These are phyloP conservation scores for Scolopax mira DNA, from an alignment of 2,113 vertebrate genomes.

Conservation along the genomic window DNA sequence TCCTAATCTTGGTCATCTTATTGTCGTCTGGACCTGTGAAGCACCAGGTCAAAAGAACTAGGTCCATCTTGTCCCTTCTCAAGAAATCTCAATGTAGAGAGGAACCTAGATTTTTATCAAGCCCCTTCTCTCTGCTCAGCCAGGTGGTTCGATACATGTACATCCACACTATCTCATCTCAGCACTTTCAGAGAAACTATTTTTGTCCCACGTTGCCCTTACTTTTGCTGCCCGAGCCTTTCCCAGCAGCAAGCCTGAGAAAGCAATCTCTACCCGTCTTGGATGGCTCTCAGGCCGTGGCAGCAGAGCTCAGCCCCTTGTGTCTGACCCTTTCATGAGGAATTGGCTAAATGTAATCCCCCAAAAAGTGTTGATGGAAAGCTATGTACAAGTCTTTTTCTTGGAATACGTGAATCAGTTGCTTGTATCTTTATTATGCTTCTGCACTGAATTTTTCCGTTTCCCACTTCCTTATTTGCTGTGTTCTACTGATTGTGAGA, in stretches of 20 bases:
- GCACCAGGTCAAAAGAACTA: background rate
- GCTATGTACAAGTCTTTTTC: background rate
- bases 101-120: background rate
- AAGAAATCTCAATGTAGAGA: background rate
- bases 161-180: background rate
- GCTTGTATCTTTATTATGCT: background rate
- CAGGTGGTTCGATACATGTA: background rate
- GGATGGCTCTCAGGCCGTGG: background rate
- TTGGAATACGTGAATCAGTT: background rate
- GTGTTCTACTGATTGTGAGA: background rate
- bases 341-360: background rate
- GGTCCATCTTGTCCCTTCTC: background rate
- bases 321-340: background rate
- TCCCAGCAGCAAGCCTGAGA: background rate
- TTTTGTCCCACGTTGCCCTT: background rate
- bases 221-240: background rate
- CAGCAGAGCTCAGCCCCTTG: background rate
- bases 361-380: background rate
- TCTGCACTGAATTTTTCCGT: background rate
- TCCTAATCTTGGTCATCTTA: background rate
- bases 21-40: background rate
- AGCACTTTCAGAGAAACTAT: background rate
- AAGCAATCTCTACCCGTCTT: background rate
- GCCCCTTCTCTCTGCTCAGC: fast-evolving
- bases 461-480: background rate